Evolutionary conservation across 2,888 invertebrate genomes (phyloP).

Genomic region (Papilio demoleus): DNA sequence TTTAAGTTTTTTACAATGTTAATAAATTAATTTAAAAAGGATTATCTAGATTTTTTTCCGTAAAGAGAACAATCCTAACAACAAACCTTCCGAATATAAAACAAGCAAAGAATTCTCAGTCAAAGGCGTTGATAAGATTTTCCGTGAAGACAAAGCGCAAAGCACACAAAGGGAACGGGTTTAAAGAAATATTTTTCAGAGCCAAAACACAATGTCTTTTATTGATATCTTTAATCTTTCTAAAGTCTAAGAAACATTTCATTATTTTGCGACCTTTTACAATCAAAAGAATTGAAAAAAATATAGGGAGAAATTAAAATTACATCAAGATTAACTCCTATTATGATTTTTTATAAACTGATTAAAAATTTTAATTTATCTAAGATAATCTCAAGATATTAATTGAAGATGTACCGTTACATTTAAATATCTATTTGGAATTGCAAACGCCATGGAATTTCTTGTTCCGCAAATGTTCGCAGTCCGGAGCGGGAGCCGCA

Average conservation of each 20-base stretch:
- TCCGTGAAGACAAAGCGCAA: constrained; percentile 36
- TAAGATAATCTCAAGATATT: background rate
- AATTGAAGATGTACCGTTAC: background rate
- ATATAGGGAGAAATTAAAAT: too few relatives aligned
- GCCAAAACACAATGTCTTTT: constrained; percentile 31
- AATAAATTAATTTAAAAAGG: background rate
- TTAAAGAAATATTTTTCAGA: constrained; percentile 35
- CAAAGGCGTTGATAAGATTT: constrained; percentile 38
- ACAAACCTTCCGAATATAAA: constrained; percentile 5
- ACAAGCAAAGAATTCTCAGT: constrained; percentile 30
- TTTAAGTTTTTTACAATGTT: constrained; percentile 24
- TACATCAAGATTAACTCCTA: too few relatives aligned
- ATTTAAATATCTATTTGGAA: background rate
- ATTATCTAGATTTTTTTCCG: background rate
- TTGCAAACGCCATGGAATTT: background rate
- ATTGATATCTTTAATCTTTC: constrained; percentile 33
- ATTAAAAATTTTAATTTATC: too few relatives aligned
- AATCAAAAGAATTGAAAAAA: background rate
- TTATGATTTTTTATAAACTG: too few relatives aligned
- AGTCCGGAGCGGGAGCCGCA: background rate
- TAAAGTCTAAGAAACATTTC: constrained; percentile 4
- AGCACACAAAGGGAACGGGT: constrained; percentile 37
- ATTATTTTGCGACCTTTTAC: constrained; percentile 16
- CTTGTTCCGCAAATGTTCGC: background rate
- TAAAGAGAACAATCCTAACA: background rate